A percentile compares a stretch with the other conserved stretches of the same genome.
phyloP scores from a whole-genome alignment of 2,888 invertebrate genomes.

The Rugalucina vietnamica region DNA sequence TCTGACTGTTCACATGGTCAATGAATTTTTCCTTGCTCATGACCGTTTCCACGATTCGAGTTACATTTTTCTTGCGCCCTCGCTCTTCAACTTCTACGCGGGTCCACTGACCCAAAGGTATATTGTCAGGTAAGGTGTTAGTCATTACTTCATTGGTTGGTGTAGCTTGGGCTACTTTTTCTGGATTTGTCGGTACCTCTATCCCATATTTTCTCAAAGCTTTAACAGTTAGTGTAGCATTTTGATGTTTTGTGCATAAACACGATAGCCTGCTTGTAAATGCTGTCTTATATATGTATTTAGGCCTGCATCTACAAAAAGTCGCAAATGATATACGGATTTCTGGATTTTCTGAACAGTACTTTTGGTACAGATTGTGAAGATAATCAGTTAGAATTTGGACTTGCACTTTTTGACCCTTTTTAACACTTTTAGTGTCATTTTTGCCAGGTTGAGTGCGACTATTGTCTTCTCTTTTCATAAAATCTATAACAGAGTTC shows the following conservation, averaged over 20 bases:
- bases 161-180: constrained; percentile 5
- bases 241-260: constrained; percentile 52
- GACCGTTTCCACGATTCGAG: not conserved
- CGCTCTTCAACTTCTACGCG: constrained; percentile 22
- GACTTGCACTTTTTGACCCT: constrained; percentile 27
- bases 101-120: constrained; percentile 35
- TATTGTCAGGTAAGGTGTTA: not conserved
- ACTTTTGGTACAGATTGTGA: constrained; percentile 35
- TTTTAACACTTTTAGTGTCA: constrained; percentile 30
- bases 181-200: constrained; percentile 25
- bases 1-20: constrained; percentile 23
- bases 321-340: constrained; percentile 36
- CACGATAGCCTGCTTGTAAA: constrained; percentile 32
- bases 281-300: constrained; percentile 26
- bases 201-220: constrained; percentile 25
- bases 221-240: constrained; percentile 38
- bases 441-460: constrained; percentile 38
- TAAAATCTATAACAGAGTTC: constrained; percentile 9
- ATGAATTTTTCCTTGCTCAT: not conserved
- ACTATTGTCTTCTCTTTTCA: constrained; percentile 48
- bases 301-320: constrained; percentile 44
- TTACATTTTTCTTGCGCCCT: not conserved
- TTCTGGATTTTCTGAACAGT: constrained; percentile 41
- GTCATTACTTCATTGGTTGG: not conserved
- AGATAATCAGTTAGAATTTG: constrained; percentile 38